These are phyloP conservation scores for Carcinoscorpius rotundicauda DNA, from an alignment of 1,140 invertebrate species.

Conservation along the genomic window DNA sequence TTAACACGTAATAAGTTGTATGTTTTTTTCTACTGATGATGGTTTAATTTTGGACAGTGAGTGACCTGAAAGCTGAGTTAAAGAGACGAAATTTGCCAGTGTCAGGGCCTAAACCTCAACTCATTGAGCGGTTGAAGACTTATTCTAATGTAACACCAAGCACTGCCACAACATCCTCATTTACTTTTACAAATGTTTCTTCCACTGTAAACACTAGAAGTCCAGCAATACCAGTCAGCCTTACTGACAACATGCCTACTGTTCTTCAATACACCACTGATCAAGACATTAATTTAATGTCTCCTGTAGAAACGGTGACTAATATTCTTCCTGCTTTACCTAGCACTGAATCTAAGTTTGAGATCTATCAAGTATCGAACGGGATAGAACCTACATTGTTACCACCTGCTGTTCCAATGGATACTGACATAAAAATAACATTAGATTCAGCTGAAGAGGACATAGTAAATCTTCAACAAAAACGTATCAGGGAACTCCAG, in stretches of 20 bases:
- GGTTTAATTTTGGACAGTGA: constrained; percentile 44
- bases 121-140: constrained; percentile 87
- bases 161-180: neutral
- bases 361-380: neutral
- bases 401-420: constrained; percentile 33
- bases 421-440: constrained; percentile 26
- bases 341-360: too few species aligned
- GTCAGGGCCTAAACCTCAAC: constrained; percentile 86
- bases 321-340: too few species aligned
- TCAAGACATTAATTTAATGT: too few species aligned
- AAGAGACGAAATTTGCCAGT: constrained; percentile 86
- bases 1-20: too few species aligned
- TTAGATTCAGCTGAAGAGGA: constrained; percentile 19
- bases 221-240: too few species aligned
- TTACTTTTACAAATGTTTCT: too few species aligned
- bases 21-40: too few species aligned
- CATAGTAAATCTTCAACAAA: constrained; percentile 59
- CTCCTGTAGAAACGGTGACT: too few species aligned
- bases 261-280: too few species aligned
- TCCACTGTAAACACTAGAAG: neutral
- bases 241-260: too few species aligned
- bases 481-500: constrained; percentile 74
- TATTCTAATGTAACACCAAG: neutral
- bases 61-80: constrained; percentile 81
- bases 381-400: constrained; percentile 24